These are phyloP conservation scores for Otolemur crassicaudatus DNA, from an alignment of 2,797 vertebrate species.

Conservation along the genomic window DNA sequence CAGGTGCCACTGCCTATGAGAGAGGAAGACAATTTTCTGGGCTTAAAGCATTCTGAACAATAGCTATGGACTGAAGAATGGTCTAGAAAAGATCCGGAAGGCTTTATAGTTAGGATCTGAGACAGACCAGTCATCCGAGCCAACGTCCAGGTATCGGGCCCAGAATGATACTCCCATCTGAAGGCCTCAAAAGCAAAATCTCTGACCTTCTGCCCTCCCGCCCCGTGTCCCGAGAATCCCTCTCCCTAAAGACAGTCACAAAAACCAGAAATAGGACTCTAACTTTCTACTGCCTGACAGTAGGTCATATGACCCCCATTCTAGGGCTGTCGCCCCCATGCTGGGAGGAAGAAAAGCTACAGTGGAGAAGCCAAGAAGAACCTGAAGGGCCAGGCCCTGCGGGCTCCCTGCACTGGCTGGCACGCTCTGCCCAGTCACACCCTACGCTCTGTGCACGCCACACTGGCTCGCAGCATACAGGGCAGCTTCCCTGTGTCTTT, in stretches of 20 bases:
- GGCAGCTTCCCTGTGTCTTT: not conserved
- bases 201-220: not conserved
- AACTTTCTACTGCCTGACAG: not conserved
- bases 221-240: not conserved
- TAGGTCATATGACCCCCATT: not conserved
- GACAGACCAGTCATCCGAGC: not conserved
- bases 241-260: not conserved
- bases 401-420: not conserved
- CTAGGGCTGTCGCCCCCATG: not conserved
- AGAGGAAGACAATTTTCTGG: no score
- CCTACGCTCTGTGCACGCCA: fast-evolving
- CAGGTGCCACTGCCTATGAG: no score
- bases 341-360: not conserved
- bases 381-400: not conserved
- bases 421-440: no score
- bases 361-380: not conserved
- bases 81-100: not conserved
- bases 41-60: not conserved
- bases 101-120: not conserved
- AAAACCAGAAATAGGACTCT: not conserved
- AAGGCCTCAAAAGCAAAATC: not conserved
- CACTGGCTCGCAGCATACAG: fast-evolving
- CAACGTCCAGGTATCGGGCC: no score
- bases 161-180: not conserved
- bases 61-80: not conserved